A percentile compares a stretch with the other conserved stretches of the same genome.
phyloP scores from a whole-genome alignment of 2,113 vertebrate species.

The Danionella cerebrum region DNA sequence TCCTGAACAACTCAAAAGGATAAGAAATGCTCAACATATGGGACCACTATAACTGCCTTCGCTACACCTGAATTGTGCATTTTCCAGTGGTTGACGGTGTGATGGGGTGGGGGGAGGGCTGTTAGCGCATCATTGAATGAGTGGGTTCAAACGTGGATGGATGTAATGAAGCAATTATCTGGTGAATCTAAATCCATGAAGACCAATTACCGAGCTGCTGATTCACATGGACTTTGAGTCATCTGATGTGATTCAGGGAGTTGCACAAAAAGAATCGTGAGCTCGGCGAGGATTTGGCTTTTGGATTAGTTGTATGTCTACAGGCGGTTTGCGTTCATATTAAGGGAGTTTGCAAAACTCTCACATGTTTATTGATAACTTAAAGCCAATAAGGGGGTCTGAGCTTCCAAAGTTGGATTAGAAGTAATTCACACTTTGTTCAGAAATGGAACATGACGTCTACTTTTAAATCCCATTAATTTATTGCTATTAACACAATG shows the following conservation, averaged over 20 bases:
- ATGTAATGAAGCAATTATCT: constrained; percentile 28
- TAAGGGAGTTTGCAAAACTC: too few relatives aligned
- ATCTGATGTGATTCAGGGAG: constrained; percentile 1
- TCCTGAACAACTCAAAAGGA: not conserved
- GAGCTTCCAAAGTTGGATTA: too few relatives aligned
- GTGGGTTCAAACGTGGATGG: constrained; percentile 19
- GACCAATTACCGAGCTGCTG: constrained; percentile 21
- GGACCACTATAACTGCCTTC: constrained; percentile 21
- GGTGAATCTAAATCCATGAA: constrained; percentile 32
- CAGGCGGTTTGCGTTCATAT: not conserved
- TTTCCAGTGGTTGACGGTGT: constrained; percentile 11
- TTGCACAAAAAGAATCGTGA: not conserved
- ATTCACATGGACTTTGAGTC: constrained; percentile 5
- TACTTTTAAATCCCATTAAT: too few relatives aligned
- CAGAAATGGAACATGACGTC: too few relatives aligned
- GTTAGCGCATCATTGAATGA: constrained; percentile 17
- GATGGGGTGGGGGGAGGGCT: constrained; percentile 21
- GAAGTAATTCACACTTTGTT: too few relatives aligned
- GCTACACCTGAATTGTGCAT: constrained; percentile 2
- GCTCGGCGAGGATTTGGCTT: not conserved
- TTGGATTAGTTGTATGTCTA: not conserved
- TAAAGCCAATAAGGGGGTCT: too few relatives aligned
- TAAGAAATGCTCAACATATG: constrained; percentile 5
- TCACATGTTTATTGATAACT: too few relatives aligned
- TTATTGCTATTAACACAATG: too few relatives aligned